These are phyloP conservation scores for Syrrhaptes paradoxus DNA, from an alignment of 2,113 vertebrate species.

Conservation along the genomic window DNA sequence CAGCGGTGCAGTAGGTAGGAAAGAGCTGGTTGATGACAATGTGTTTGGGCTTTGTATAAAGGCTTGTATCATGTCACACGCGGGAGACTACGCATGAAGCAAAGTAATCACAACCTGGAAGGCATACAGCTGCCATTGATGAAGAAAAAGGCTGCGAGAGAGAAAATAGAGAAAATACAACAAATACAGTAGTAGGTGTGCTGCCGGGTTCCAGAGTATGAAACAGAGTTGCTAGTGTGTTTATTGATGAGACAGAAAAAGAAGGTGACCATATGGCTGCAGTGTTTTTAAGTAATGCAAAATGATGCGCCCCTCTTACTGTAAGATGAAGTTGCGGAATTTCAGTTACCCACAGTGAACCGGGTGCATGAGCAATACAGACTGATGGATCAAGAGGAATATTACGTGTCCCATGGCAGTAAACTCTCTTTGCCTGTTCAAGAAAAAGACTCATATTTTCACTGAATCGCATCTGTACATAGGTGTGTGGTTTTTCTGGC, in stretches of 20 bases:
- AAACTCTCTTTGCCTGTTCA: neutral
- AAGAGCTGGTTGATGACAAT: neutral
- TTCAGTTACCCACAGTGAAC: neutral
- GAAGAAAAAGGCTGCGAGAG: rapidly evolving
- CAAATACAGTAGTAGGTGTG: neutral
- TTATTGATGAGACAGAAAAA: neutral
- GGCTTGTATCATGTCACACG: neutral
- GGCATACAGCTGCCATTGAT: neutral
- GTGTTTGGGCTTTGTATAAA: neutral
- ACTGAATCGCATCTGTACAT: neutral
- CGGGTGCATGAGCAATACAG: neutral
- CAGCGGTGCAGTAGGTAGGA: rapidly evolving
- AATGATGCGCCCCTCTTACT: neutral
- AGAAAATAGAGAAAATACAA: neutral
- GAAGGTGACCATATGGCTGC: neutral
- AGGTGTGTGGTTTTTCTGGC: neutral
- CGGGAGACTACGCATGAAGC: neutral
- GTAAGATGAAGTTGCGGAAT: neutral
- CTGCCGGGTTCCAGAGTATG: neutral
- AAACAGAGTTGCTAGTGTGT: neutral
- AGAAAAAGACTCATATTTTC: neutral
- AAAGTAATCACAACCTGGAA: neutral
- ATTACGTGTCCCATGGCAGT: neutral
- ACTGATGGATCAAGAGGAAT: neutral
- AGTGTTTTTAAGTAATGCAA: neutral